Conservation (phyloP, 2,113 vertebrate species). For the Bubo bubo region DNA sequence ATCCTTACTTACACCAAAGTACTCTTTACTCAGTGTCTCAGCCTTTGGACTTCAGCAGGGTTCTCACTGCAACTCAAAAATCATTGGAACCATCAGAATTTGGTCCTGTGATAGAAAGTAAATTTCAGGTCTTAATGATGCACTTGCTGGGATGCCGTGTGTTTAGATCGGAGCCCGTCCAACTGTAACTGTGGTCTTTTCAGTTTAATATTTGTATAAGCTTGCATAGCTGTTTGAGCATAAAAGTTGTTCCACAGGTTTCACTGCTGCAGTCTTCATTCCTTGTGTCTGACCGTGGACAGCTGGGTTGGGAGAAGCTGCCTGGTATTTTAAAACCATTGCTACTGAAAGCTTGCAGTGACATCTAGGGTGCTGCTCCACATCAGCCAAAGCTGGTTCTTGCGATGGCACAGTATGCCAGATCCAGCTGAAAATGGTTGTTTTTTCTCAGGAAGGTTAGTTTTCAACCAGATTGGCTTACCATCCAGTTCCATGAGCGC, state of each 20-base stretch:
- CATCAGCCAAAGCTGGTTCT: background rate
- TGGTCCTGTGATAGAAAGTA: background rate
- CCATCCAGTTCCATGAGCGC: background rate
- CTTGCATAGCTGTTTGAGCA: background rate
- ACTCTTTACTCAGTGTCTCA: background rate
- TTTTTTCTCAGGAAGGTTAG: background rate
- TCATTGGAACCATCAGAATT: background rate
- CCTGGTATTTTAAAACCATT: background rate
- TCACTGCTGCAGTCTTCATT: background rate
- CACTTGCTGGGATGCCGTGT: background rate
- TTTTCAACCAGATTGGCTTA: background rate
- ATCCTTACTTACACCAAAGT: background rate
- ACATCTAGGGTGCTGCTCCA: background rate
- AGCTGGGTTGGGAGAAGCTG: background rate
- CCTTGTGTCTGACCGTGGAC: background rate
- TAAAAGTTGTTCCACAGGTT: background rate
- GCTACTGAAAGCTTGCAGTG: background rate
- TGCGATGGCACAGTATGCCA: accelerated
- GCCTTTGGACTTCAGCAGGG: background rate
- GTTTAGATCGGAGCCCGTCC: background rate
- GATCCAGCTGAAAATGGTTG: background rate
- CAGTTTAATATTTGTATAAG: background rate
- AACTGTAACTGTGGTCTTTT: background rate
- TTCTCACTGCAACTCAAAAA: background rate
- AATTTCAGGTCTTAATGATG: background rate